phyloP scores from a whole-genome alignment of 2,113 vertebrate species.

The Sinocyclocheilus grahami region DNA sequence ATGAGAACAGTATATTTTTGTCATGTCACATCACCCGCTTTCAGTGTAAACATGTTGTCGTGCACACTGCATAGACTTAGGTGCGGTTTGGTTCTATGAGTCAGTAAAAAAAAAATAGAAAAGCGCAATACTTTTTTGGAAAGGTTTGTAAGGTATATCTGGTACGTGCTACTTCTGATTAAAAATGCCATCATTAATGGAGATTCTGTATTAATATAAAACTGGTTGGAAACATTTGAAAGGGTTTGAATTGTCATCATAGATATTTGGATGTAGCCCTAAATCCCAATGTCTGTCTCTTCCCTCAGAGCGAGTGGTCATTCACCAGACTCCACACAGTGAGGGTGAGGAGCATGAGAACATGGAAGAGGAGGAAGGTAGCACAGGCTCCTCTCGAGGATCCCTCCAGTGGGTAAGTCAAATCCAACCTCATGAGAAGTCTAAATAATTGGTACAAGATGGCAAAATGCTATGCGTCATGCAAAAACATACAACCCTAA shows the following conservation, averaged over 20 bases:
- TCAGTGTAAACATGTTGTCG: neutral
- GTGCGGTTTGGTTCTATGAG: neutral
- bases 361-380: neutral
- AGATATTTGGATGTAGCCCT: neutral
- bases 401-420: constrained; percentile 16
- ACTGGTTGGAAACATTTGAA: neutral
- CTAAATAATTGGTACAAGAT: neutral
- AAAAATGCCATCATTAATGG: neutral
- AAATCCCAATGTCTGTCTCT: neutral
- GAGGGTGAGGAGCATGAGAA: constrained; percentile 34
- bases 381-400: constrained; percentile 11
- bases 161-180: neutral
- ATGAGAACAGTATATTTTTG: neutral
- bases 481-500: neutral
- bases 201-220: neutral
- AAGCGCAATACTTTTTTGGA: neutral
- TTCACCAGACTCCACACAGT: neutral
- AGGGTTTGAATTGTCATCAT: neutral
- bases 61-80: neutral
- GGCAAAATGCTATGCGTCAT: neutral
- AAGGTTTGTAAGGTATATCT: neutral
- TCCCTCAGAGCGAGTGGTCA: neutral
- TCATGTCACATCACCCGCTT: neutral
- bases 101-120: neutral
- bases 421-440: neutral